Evolutionary conservation across 2,888 invertebrate genomes (phyloP).

Genomic region (Phlogophora meticulosa): DNA sequence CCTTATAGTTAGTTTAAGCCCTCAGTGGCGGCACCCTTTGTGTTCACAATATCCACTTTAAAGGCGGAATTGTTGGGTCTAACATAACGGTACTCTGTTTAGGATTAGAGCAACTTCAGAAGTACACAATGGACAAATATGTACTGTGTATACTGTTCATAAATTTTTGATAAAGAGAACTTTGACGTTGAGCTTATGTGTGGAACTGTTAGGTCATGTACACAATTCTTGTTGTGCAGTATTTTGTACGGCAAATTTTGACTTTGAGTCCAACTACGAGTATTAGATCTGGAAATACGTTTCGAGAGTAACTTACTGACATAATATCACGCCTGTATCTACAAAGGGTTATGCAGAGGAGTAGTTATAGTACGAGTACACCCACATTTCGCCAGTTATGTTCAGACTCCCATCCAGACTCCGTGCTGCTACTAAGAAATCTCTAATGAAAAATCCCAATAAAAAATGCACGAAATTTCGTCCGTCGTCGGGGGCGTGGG

Average conservation of each 20-base stretch:
- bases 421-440: too few species aligned
- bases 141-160: slow-evolving; percentile 10
- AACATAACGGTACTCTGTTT: slow-evolving; percentile 47
- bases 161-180: slow-evolving; percentile 15
- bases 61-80: slow-evolving; percentile 38
- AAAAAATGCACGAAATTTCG: too few species aligned
- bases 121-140: slow-evolving; percentile 39
- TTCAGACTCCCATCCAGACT: too few species aligned
- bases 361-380: too few species aligned
- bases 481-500: too few species aligned
- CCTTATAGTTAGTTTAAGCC: slow-evolving; percentile 46
- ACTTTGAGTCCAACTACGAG: too few species aligned
- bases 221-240: neutral
- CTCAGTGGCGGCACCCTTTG: slow-evolving; percentile 44
- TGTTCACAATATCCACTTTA: slow-evolving; percentile 44
- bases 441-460: too few species aligned
- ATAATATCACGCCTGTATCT: too few species aligned
- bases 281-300: too few species aligned
- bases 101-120: slow-evolving; percentile 31
- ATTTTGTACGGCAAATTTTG: neutral
- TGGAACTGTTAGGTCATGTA: neutral
- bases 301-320: neutral
- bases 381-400: too few species aligned
- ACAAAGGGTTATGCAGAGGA: too few species aligned
- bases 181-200: slow-evolving; percentile 8